Evolutionary conservation across 2,797 vertebrate genomes (phyloP).

Genomic region (Astyanax mexicanus): DNA sequence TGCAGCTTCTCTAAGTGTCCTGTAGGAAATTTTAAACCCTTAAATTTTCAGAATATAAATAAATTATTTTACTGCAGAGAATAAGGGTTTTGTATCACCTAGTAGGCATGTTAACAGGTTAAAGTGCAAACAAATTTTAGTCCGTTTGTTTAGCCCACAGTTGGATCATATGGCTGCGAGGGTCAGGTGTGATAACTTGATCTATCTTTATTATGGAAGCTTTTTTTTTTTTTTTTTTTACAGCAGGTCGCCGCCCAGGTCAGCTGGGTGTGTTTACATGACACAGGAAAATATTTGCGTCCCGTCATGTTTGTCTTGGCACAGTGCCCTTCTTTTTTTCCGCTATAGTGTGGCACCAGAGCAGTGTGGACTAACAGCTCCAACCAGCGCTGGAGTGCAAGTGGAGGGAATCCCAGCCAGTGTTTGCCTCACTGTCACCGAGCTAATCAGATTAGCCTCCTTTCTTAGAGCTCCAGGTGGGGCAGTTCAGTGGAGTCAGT

Average conservation of each 20-base stretch:
- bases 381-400: not conserved
- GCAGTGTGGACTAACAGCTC: slow-evolving; percentile 31
- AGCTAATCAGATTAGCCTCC: slow-evolving; percentile 53
- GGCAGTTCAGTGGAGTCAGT: slow-evolving; percentile 8
- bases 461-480: slow-evolving; percentile 44
- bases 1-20: no score
- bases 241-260: slow-evolving; percentile 5
- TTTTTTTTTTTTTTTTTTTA: not conserved
- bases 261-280: not conserved
- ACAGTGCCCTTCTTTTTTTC: not conserved
- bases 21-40: no score
- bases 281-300: slow-evolving; percentile 5
- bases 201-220: not conserved
- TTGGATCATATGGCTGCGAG: not conserved
- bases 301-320: slow-evolving; percentile 17
- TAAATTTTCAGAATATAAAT: no score
- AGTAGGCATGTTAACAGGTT: no score
- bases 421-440: slow-evolving; percentile 42
- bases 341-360: no score
- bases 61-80: no score
- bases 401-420: slow-evolving; percentile 46
- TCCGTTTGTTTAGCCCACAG: not conserved
- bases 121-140: not conserved
- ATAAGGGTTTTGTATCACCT: no score
- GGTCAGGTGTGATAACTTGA: not conserved